Percentiles rank a stretch among this genome's conserved stretches.
phyloP scores from a whole-genome alignment of 2,888 invertebrate species.

The Leptinotarsa rubiginosa region DNA sequence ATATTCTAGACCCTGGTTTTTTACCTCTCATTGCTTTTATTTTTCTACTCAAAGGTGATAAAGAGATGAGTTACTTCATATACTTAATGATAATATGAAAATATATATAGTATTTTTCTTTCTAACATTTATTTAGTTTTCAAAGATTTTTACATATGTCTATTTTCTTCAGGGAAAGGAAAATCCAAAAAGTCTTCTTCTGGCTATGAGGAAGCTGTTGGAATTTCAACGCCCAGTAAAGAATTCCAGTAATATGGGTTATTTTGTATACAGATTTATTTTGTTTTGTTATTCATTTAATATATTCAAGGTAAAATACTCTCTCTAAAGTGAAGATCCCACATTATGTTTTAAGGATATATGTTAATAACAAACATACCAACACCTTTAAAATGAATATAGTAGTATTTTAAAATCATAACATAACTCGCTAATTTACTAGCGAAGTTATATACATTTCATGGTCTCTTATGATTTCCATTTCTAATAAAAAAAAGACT shows the following conservation, averaged over 20 bases:
- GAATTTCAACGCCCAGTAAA: constrained; percentile 92
- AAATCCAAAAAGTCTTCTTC: constrained; percentile 72
- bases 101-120: not conserved
- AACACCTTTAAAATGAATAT: not conserved
- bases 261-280: constrained; percentile 19
- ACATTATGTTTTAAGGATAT: not conserved
- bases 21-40: no score
- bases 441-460: constrained; percentile 29
- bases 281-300: not conserved
- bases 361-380: not conserved
- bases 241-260: constrained; percentile 70
- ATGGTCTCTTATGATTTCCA: constrained; percentile 27
- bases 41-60: no score
- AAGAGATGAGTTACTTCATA: no score
- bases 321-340: constrained; percentile 11
- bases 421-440: not conserved
- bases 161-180: constrained; percentile 58
- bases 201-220: constrained; percentile 91
- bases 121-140: not conserved
- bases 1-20: no score
- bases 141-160: not conserved
- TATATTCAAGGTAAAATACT: constrained; percentile 9
- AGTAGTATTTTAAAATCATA: constrained; percentile 3
- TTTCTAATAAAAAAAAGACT: constrained; percentile 42
- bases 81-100: no score